Evolutionary conservation across 2,888 invertebrate species (phyloP), one percentile per base, ranked within the genome.

Genomic region (Amorpha juglandis): DNA sequence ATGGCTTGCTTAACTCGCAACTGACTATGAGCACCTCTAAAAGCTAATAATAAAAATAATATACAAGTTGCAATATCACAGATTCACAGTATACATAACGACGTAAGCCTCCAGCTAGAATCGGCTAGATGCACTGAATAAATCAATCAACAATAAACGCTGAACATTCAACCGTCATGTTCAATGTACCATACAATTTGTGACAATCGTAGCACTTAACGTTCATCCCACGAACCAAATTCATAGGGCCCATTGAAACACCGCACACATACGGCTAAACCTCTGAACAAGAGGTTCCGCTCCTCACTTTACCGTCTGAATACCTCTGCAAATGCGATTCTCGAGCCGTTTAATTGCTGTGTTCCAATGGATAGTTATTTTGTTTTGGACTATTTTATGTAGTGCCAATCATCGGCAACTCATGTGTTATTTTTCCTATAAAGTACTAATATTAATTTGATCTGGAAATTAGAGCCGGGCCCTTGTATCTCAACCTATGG

Each of bases 201-300:
- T n/a, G 53, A 55, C 35, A 55, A 16, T 55, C 35, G 33, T n/a
- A n/a, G n/a, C n/a, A n/a, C n/a, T n/a, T n/a, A 35, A 53, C 35
- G n/a, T 35, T 55, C 35, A 55, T 9, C 11, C 16, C 16, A n/a
- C 16, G 27, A 27, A 27, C 27, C 27, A 27, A 4, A 27, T 27
- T 27, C 27, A 27, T 27, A 27, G 4, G 35, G 27, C 27, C 12
- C 9, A 38, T 35, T 4, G 9, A 55, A 27, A 14, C 16, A 38
- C 53, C 53, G 27, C 53, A 52, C 27, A 53, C 55, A 16, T 55
- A 9, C n/a, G 35, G 16, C 11, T 55, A 27, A 27, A 27, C 27
- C 1, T 27, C 4, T 27, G 35, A 55, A 35, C 16, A n/a, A 16
- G 48, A n/a, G 48, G 48, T 16, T 16, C 0, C n/a, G 48, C 6